phyloP scores from a whole-genome alignment of 2,113 vertebrate species.

The Lampris megalopsis region DNA sequence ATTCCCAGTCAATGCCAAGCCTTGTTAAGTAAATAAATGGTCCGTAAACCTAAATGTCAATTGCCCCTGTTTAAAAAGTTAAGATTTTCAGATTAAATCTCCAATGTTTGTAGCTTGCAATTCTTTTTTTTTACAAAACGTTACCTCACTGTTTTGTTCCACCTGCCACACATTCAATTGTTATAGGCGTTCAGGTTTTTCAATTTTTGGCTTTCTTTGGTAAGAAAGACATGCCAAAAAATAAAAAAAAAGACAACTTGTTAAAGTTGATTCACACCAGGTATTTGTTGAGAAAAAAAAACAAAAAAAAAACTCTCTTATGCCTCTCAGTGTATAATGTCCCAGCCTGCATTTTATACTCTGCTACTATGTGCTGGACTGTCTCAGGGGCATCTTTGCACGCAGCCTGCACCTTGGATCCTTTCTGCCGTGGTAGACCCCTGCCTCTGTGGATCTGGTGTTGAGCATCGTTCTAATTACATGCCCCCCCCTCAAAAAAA shows the following conservation, averaged over 20 bases:
- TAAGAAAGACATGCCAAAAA: constrained; percentile 6
- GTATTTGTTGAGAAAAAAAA: constrained; percentile 26
- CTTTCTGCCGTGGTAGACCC: too few species aligned
- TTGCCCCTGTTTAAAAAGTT: constrained; percentile 18
- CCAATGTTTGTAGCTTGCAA: constrained; percentile 3
- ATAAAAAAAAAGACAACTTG: too few species aligned
- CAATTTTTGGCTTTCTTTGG: too few species aligned
- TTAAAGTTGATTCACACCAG: constrained; percentile 41
- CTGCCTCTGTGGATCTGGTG: too few species aligned
- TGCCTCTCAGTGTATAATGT: constrained; percentile 15
- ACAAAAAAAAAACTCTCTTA: neutral
- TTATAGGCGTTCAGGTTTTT: constrained; percentile 5
- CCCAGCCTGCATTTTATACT: constrained; percentile 12
- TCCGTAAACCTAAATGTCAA: constrained; percentile 9
- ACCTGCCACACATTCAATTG: neutral
- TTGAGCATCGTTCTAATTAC: too few species aligned
- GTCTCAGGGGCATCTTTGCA: too few species aligned
- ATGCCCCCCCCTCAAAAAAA: too few species aligned
- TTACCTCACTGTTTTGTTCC: too few species aligned
- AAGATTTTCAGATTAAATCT: constrained; percentile 25
- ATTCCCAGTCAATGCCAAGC: constrained; percentile 47
- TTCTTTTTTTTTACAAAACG: constrained; percentile 26
- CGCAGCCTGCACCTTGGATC: too few species aligned
- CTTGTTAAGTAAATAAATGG: constrained; percentile 54
- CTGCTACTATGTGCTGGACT: neutral